Percentiles rank a stretch among this genome's conserved stretches.
phyloP scores from a whole-genome alignment of 2,113 vertebrate genomes.

The Mus spicilegus region DNA sequence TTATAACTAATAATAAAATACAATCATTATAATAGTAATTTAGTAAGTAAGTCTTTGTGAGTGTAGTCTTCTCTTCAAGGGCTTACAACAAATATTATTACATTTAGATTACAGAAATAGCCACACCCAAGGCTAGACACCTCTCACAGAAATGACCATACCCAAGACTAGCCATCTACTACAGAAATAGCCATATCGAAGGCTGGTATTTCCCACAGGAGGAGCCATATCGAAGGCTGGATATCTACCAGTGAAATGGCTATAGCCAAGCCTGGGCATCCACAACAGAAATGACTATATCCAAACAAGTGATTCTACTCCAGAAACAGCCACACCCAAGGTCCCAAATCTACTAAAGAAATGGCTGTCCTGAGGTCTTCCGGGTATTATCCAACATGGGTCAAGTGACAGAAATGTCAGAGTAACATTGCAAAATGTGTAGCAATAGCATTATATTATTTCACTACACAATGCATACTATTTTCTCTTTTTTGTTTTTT shows the following conservation, averaged over 20 bases:
- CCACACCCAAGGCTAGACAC: not conserved
- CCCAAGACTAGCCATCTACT: not conserved
- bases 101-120: not conserved
- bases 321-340: not conserved
- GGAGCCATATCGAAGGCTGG: too few relatives aligned
- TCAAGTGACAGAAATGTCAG: slow-evolving; percentile 21
- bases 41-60: not conserved
- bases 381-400: not conserved
- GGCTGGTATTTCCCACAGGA: not conserved
- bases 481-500: not conserved
- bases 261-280: not conserved
- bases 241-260: not conserved
- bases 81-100: not conserved
- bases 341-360: not conserved
- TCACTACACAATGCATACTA: slow-evolving; percentile 5
- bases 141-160: not conserved
- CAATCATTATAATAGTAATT: not conserved
- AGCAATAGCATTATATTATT: not conserved
- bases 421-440: not conserved
- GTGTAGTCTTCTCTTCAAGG: not conserved
- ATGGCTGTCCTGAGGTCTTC: not conserved
- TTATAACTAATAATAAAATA: not conserved
- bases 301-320: not conserved
- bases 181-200: not conserved
- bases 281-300: not conserved